Conservation (phyloP, 2,888 invertebrate species). For the Drosophila fungiperda region DNA sequence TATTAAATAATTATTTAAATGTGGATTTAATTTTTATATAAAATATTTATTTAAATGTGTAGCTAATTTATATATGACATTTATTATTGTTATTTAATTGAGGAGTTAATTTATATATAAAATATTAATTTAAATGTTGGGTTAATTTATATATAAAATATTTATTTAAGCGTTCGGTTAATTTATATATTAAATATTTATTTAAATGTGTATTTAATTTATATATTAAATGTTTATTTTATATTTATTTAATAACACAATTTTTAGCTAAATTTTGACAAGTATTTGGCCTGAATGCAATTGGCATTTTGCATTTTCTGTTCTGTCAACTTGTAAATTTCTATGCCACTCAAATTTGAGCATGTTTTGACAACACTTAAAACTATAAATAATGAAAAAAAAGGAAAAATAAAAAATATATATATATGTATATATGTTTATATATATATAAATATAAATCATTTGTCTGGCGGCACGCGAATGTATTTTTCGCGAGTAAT, state of each 20-base stretch:
- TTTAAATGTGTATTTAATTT: too few relatives aligned
- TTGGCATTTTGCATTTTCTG: slow-evolving; percentile 3
- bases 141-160: too few relatives aligned
- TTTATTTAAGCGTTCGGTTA: too few relatives aligned
- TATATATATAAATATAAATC: slow-evolving; percentile 56
- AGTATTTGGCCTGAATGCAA: neutral
- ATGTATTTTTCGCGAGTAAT: slow-evolving; percentile 40
- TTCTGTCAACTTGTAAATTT: slow-evolving; percentile 6
- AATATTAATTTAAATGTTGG: too few relatives aligned
- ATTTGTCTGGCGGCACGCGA: slow-evolving; percentile 71
- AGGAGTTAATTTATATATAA: too few relatives aligned
- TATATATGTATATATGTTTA: neutral
- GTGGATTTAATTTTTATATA: too few relatives aligned
- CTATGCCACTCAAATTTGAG: slow-evolving; percentile 8
- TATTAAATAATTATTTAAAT: too few relatives aligned
- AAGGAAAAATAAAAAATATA: slow-evolving; percentile 42
- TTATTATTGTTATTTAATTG: too few relatives aligned
- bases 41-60: too few relatives aligned
- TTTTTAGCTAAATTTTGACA: neutral
- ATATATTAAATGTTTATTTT: too few relatives aligned
- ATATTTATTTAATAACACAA: neutral
- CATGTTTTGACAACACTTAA: slow-evolving; percentile 53
- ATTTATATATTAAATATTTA: too few relatives aligned
- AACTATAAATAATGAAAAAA: slow-evolving; percentile 37
- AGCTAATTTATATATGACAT: too few relatives aligned